These are phyloP conservation scores for Amitus sp. DNA, from an alignment of 2,888 invertebrate species.

Conservation along the genomic window DNA sequence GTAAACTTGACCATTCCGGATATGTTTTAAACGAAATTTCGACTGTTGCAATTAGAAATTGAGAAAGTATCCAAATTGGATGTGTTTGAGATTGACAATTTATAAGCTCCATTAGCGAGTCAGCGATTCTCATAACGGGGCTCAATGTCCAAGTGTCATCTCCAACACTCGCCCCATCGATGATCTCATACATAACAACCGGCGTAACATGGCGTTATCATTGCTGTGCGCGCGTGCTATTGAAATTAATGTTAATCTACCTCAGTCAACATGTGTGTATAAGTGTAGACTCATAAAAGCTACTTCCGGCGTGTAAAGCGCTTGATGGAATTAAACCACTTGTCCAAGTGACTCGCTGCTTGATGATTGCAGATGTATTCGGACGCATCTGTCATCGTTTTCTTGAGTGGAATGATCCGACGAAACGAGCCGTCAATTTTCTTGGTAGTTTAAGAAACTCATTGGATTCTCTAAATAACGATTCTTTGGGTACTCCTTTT, in stretches of 20 bases:
- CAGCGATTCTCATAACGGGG: constrained; percentile 62
- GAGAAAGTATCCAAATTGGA: neutral
- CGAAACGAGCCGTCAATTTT: constrained; percentile 6
- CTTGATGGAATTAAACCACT: constrained; percentile 62
- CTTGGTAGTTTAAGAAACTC: neutral
- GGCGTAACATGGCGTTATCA: constrained; percentile 62
- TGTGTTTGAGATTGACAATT: constrained; percentile 57
- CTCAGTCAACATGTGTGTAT: constrained; percentile 48
- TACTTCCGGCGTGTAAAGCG: constrained; percentile 60
- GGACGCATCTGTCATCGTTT: constrained; percentile 16
- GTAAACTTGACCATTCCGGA: too few species aligned
- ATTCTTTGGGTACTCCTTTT: too few species aligned
- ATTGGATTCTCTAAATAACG: neutral
- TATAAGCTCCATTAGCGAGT: constrained; percentile 61
- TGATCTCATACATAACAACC: constrained; percentile 61
- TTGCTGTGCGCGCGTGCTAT: constrained; percentile 63
- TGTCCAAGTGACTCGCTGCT: constrained; percentile 38
- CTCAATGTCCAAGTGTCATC: constrained; percentile 63
- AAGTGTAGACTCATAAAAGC: constrained; percentile 57
- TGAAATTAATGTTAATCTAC: constrained; percentile 65
- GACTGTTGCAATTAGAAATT: too few species aligned
- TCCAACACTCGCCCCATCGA: constrained; percentile 63
- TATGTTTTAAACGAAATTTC: too few species aligned
- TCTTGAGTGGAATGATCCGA: neutral
- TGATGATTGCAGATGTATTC: constrained; percentile 37